Base-by-base conservation (phyloP, 2,797 vertebrate genomes). In the Rhinoraja longicauda region DNA sequence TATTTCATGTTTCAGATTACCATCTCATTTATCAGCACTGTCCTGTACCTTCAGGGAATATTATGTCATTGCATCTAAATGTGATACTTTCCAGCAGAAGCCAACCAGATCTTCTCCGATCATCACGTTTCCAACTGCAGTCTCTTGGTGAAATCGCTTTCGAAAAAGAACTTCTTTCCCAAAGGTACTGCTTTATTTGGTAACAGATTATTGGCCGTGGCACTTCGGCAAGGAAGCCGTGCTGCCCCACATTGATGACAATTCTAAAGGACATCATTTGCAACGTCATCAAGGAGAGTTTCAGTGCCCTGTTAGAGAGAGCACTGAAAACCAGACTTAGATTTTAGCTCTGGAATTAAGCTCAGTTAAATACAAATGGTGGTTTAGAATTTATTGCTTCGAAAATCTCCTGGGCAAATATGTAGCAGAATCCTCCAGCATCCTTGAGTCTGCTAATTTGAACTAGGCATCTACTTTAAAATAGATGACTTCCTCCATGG, bases 11-110 rank as follows among this genome's bases (percentile, higher is more conserved):
- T 88, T 67, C 1, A 3, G 67, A n/a, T 21, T 88, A 32, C n/a
- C 84, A 36, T 84, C 62, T 67, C 84, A 88, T 88, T 88, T 88
- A 88, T 88, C 64, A 67, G 84, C 29, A 0, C 26, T 39, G 26
- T 19, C 9, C 17, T 36, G 36, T 17, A 12, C 36, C 84, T 67
- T 64, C 9, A 88, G 62, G 59, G 62, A n/a, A 84, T 88, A 64
- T 88, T 64, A 9, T 36, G 84, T 21, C 62, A 67, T 32, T 88
- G n/a, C 9, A 88, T 67, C n/a, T 88, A 8, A 88, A 67, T 67
- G 84, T 62, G 19, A 64, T 17, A 88, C 62, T 36, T 86, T 86
- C 62, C 84, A 88, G 15, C 4, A 88, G 19, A 72, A 21, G 70
- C 19, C 70, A 21, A 21, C 19, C 24, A 72, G 70, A 72, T 72